Base-by-base conservation (phyloP, 2,888 invertebrate genomes). In the Drosophila suboccidentalis region DNA sequence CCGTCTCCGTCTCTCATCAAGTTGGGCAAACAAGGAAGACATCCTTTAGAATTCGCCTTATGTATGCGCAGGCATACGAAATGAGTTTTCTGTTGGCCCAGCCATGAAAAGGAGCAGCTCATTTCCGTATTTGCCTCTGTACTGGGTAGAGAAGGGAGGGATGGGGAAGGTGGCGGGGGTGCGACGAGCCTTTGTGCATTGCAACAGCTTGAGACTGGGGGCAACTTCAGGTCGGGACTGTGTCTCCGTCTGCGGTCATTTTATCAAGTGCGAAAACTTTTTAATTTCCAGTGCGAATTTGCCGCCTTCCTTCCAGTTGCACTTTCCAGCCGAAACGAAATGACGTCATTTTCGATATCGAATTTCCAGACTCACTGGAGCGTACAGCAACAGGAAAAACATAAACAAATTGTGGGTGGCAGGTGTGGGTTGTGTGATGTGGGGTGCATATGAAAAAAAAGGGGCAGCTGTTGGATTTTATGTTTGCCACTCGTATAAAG, bases 281-380 rank as follows among this genome's bases (percentile, higher is more conserved):
- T 63, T 50, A 26, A 19, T 50, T 81, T 86, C 88, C 84, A 86
- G 51, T 74, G 59, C 61, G 65, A 68, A 82, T 66, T 36, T 15
- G 26, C 81, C 87, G 84, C 57, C 71, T 46, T 15, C 1, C 26
- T 86, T 81, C 77, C 79, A 80, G 58, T 61, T 88, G 88, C 86
- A 88, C 38, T 77, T 81, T 65, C 71, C 61, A 71, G 22, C 55
- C 36, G 17, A 66, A 34, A 53, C 36, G 50, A 50, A 60, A 89
- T 86, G 86, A 86, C 86, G 86, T 89, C 86, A 86, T 65, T 75
- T 80, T 89, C 89, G 87, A 86, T 15, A 26, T 78, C 76, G 78
- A 83, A 82, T 74, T 62, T 59, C 66, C 59, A 55, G 41, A 41
- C 6, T 78, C 78, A 62, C 4, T 53, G 50, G 26, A 63, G 67